Percentiles rank a stretch among this genome's conserved stretches.
These are phyloP conservation scores for Phanerotoma sp. DNA, from an alignment of 2,888 invertebrate species.

Conservation along the genomic window DNA sequence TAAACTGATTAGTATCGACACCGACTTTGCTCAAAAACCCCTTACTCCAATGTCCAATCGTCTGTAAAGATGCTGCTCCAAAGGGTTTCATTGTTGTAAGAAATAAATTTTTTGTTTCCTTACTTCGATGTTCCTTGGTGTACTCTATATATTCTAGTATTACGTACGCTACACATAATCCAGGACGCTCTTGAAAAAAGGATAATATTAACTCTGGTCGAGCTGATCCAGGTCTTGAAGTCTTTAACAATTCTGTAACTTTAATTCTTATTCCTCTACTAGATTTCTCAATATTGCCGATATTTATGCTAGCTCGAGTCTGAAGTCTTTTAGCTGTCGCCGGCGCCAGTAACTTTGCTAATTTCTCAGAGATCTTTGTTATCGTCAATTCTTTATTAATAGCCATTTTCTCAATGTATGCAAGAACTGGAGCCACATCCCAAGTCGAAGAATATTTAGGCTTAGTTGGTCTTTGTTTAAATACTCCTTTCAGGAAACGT, in stretches of 20 bases:
- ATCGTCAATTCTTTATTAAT: background rate
- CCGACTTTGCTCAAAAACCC: background rate
- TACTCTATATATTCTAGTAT: conserved; percentile 16
- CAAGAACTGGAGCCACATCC: conserved; percentile 1
- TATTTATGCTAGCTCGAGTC: conserved; percentile 26
- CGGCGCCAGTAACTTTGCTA: conserved; percentile 28
- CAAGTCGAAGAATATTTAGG: conserved; percentile 22
- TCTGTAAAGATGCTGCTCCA: conserved; percentile 13
- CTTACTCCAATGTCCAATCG: conserved; percentile 21
- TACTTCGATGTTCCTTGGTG: conserved; percentile 16
- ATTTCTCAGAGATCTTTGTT: conserved; percentile 20
- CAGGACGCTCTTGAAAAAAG: conserved; percentile 18
- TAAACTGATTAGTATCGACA: background rate
- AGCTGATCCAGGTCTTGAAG: conserved; percentile 20
- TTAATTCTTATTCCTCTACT: conserved; percentile 13
- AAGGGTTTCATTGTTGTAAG: conserved; percentile 18
- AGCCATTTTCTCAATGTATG: background rate
- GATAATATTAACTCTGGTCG: conserved; percentile 17
- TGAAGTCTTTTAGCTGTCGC: conserved; percentile 31
- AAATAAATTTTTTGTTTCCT: conserved; percentile 6
- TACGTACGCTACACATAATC: conserved; percentile 16
- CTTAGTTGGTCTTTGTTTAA: conserved; percentile 11
- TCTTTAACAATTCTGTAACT: conserved; percentile 23
- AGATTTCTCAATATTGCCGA: conserved; percentile 18
- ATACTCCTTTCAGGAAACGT: conserved; percentile 21